These are phyloP conservation scores for Gephyroberyx darwinii DNA, from an alignment of 2,797 vertebrate species.

Conservation along the genomic window DNA sequence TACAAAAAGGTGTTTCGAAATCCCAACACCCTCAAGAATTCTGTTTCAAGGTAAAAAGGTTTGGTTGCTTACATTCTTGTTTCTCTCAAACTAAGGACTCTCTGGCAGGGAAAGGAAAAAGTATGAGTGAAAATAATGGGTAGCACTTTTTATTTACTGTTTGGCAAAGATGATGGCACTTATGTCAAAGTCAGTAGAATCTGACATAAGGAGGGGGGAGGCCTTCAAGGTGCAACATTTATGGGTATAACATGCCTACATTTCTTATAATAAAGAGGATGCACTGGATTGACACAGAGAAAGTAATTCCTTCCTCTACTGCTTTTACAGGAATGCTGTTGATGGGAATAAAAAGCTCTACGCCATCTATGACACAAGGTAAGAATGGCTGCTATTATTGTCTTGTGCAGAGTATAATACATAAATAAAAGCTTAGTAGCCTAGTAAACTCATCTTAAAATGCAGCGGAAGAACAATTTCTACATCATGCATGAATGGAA, in stretches of 20 bases:
- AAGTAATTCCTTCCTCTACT: conserved; percentile 44
- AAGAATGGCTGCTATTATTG: conserved; percentile 62
- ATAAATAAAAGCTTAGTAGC: not conserved
- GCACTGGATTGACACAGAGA: not conserved
- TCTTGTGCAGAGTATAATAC: not conserved
- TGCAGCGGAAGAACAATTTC: not conserved
- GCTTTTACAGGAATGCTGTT: conserved; percentile 90
- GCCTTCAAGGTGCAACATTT: not conserved
- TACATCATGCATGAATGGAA: conserved; percentile 12
- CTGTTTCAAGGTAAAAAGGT: not conserved
- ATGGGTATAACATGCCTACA: not conserved
- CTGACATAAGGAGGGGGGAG: not conserved
- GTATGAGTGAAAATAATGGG: not conserved
- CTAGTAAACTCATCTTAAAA: not conserved
- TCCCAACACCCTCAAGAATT: conserved; percentile 1
- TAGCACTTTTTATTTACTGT: not conserved
- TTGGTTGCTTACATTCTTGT: not conserved
- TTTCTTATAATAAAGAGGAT: not conserved
- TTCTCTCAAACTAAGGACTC: no score
- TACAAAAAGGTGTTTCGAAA: conserved; percentile 1
- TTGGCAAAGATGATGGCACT: not conserved
- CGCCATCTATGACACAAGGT: conserved; percentile 95
- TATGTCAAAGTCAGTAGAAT: not conserved
- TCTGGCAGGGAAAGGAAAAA: not conserved
- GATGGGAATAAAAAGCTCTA: conserved; percentile 93